Evolutionary conservation across 2,797 vertebrate genomes (phyloP).

Genomic region (Hypotaenidia philippensis): DNA sequence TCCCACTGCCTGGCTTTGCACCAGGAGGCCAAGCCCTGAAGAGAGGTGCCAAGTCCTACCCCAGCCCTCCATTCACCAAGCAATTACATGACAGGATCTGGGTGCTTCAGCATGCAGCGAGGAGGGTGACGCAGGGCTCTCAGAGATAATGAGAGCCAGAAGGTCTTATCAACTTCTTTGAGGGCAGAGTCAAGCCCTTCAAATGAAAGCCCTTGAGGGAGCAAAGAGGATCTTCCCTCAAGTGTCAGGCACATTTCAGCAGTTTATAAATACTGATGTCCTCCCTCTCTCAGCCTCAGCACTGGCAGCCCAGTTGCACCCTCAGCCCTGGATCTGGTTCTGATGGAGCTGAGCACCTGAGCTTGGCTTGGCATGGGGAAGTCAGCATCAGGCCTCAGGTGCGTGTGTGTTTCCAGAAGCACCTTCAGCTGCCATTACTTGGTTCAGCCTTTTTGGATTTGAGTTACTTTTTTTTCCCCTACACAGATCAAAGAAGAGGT

Average conservation of each 20-base stretch:
- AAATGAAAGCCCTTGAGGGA: conserved; percentile 11
- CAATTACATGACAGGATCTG: fast-evolving
- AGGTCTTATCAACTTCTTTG: background rate
- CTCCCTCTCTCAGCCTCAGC: background rate
- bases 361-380: background rate
- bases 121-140: background rate
- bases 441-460: background rate
- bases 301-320: fast-evolving
- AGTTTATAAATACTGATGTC: background rate
- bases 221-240: conserved; percentile 15
- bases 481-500: background rate
- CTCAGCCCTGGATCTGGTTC: background rate
- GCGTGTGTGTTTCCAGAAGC: background rate
- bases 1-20: background rate
- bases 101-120: fast-evolving
- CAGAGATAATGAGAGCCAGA: background rate
- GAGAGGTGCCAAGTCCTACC: background rate
- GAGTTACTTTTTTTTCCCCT: fast-evolving
- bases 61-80: fast-evolving
- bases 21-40: background rate
- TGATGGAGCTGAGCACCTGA: background rate
- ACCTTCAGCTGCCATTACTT: background rate
- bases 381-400: background rate
- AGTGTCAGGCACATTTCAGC: background rate
- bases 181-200: conserved; percentile 33